Evolutionary conservation across 2,113 vertebrate species (phyloP).

Genomic region (Etia nguti): DNA sequence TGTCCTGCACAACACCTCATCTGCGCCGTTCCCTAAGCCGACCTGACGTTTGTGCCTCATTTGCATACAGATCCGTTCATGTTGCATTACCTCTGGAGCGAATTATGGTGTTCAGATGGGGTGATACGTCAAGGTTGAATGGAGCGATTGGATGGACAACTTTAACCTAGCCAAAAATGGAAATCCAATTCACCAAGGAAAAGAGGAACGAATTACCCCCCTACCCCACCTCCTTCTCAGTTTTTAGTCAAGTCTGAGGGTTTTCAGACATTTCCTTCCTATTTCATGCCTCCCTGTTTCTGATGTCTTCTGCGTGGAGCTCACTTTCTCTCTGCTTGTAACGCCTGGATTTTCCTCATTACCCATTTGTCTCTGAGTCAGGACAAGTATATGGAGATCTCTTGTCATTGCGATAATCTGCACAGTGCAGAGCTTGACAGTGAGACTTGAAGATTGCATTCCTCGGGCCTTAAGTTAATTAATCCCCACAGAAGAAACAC

Average conservation of each 20-base stretch:
- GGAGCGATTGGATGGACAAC: slow-evolving; percentile 58
- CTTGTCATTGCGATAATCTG: slow-evolving; percentile 36
- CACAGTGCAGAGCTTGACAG: slow-evolving; percentile 50
- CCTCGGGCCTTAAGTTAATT: slow-evolving; percentile 63
- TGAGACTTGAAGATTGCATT: slow-evolving; percentile 45
- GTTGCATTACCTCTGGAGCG: slow-evolving; percentile 67
- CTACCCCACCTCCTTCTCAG: slow-evolving; percentile 2
- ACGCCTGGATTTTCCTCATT: slow-evolving; percentile 40
- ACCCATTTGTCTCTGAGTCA: slow-evolving; percentile 43
- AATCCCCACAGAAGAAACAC: slow-evolving; percentile 49
- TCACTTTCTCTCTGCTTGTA: slow-evolving; percentile 7
- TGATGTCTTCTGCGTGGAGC: slow-evolving; percentile 16
- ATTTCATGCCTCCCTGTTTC: slow-evolving; percentile 42
- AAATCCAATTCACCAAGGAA: slow-evolving; percentile 65
- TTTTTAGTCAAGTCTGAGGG: slow-evolving; percentile 39
- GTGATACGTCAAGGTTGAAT: slow-evolving; percentile 59
- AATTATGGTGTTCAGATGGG: slow-evolving; percentile 60
- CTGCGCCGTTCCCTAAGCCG: slow-evolving; percentile 41
- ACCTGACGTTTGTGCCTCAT: slow-evolving; percentile 65
- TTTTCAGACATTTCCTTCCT: slow-evolving; percentile 57
- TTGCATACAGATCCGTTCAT: slow-evolving; percentile 68
- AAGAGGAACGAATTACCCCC: slow-evolving; percentile 57
- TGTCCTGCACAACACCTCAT: slow-evolving; percentile 62
- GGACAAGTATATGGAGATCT: slow-evolving; percentile 42
- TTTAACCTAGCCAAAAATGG: slow-evolving; percentile 59